A percentile compares a stretch with the other conserved stretches of the same genome.
Evolutionary conservation across 2,113 vertebrate genomes (phyloP).

Genomic region (Barnardius zonarius): DNA sequence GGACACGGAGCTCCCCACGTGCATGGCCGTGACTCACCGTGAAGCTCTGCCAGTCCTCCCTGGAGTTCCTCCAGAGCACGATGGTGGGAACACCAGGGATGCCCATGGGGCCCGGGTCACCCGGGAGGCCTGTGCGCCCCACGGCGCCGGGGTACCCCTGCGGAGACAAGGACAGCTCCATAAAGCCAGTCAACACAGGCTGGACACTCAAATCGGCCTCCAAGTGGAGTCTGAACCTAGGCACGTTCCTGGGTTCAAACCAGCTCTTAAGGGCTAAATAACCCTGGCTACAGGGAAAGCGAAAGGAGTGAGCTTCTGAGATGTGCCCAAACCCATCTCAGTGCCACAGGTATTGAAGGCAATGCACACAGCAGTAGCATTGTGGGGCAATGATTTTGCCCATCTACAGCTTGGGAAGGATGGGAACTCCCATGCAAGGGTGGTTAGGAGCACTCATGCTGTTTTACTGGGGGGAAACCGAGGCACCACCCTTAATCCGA

Average conservation of each 20-base stretch:
- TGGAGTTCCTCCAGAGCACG: conserved; percentile 84
- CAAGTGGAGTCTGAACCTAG: neutral
- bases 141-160: conserved; percentile 77
- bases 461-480: neutral
- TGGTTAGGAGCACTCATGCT: neutral
- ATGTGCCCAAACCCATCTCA: neutral
- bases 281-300: neutral
- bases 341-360: neutral
- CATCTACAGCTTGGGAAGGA: neutral
- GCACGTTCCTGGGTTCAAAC: neutral
- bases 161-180: neutral
- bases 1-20: fast-evolving
- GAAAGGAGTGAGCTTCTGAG: neutral
- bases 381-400: fast-evolving
- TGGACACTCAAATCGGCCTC: neutral
- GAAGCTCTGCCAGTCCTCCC: conserved; percentile 83
- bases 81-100: conserved; percentile 79
- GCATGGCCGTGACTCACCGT: conserved; percentile 44
- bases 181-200: neutral
- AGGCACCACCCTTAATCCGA: neutral
- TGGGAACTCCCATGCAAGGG: neutral
- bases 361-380: fast-evolving
- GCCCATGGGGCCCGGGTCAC: conserved; percentile 75
- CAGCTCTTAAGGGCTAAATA: neutral
- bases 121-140: conserved; percentile 72